A percentile compares a stretch with the other conserved stretches of the same genome.
phyloP scores from a whole-genome alignment of 2,113 vertebrate species.

The Aramus guarauna region DNA sequence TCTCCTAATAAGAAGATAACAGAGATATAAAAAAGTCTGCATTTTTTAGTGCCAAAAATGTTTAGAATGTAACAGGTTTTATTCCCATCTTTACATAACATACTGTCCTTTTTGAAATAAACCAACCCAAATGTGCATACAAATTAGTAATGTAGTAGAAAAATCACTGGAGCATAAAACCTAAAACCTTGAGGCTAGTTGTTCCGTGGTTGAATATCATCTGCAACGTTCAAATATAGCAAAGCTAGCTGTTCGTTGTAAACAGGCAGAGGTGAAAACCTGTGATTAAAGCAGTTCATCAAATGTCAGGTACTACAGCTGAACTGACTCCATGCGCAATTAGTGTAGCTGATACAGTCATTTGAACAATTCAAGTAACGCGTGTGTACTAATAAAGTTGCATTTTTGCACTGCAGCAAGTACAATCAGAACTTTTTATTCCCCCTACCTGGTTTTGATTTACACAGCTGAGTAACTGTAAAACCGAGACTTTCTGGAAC shows the following conservation, averaged over 20 bases:
- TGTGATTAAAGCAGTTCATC: background rate
- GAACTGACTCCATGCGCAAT: background rate
- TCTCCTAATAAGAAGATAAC: background rate
- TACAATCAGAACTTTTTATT: background rate
- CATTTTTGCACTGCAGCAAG: background rate
- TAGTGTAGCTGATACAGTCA: background rate
- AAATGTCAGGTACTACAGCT: background rate
- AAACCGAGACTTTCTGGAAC: background rate
- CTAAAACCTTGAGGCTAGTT: constrained; percentile 37
- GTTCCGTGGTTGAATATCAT: background rate
- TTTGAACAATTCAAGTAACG: background rate
- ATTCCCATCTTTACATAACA: constrained; percentile 26
- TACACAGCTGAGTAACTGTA: background rate
- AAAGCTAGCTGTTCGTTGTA: background rate
- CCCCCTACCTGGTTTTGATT: rapidly evolving
- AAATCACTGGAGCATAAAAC: constrained; percentile 8
- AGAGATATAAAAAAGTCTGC: background rate
- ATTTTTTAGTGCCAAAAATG: background rate
- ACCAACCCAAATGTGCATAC: constrained; percentile 37
- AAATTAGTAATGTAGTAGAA: constrained; percentile 29
- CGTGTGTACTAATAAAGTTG: background rate
- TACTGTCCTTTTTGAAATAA: constrained; percentile 16
- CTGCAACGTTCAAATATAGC: background rate
- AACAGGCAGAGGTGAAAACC: background rate
- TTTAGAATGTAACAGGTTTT: background rate